A percentile compares a stretch with the other conserved stretches of the same genome.
Conservation (phyloP, 2,113 vertebrate genomes). For the Argyrosomus japonicus region DNA sequence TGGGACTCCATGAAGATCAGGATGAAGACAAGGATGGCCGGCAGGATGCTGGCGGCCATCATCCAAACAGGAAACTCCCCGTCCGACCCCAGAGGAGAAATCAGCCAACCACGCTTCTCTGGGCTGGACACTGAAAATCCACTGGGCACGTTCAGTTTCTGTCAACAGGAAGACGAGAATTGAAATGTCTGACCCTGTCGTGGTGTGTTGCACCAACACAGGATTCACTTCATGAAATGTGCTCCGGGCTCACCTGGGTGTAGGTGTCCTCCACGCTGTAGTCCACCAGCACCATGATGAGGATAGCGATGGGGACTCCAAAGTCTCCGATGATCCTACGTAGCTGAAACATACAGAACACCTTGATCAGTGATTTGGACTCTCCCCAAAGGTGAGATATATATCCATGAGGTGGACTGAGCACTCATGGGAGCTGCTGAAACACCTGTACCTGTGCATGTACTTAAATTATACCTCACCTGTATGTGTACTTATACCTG, state of each 20-base stretch:
- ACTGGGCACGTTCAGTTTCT: slow-evolving; percentile 94
- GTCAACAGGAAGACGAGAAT: neutral
- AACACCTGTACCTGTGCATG: too few species aligned
- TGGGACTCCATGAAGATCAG: slow-evolving; percentile 99
- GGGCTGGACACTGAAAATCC: slow-evolving; percentile 93
- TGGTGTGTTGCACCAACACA: neutral
- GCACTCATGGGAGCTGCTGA: too few species aligned
- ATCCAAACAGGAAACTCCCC: slow-evolving; percentile 93
- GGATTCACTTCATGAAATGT: neutral
- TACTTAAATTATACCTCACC: too few species aligned
- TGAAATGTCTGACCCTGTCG: neutral
- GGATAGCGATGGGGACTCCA: slow-evolving; percentile 94
- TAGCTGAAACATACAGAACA: slow-evolving; percentile 80
- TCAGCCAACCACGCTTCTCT: slow-evolving; percentile 90
- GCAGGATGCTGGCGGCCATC: slow-evolving; percentile 93
- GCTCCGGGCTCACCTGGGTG: slow-evolving; percentile 86
- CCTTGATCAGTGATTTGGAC: neutral
- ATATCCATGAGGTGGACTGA: neutral
- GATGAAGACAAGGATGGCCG: slow-evolving; percentile 93
- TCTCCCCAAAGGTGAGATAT: neutral
- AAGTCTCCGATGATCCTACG: slow-evolving; percentile 96
- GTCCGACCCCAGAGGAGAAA: slow-evolving; percentile 89
- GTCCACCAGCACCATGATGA: slow-evolving; percentile 95
- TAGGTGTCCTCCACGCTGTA: slow-evolving; percentile 91
- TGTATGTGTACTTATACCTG: too few species aligned